Conservation (phyloP, 2,888 invertebrate genomes). For the Drosophila austrosaltans region DNA sequence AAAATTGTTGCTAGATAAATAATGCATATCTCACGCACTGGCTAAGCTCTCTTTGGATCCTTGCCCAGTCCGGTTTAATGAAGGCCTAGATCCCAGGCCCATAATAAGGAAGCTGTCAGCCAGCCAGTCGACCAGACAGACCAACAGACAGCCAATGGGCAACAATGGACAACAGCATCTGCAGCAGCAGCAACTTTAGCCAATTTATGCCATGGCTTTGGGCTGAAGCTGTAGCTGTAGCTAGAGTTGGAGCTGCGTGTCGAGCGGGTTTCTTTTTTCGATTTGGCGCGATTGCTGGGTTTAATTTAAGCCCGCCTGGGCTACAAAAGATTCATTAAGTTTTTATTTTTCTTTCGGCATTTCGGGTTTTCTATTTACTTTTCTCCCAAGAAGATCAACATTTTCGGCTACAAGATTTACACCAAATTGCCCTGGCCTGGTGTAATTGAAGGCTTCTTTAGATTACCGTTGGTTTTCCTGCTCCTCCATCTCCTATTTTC, state of each 20-base stretch:
- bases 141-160: background rate
- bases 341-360: slow-evolving; percentile 34
- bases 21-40: slow-evolving; percentile 83
- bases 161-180: slow-evolving; percentile 44
- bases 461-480: slow-evolving; percentile 37
- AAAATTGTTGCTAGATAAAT: slow-evolving; percentile 79
- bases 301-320: slow-evolving; percentile 63
- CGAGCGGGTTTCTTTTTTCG: slow-evolving; percentile 46
- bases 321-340: slow-evolving; percentile 70
- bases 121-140: background rate
- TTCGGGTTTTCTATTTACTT: slow-evolving; percentile 66
- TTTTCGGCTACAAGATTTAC: slow-evolving; percentile 62
- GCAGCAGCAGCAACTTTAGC: slow-evolving; percentile 62
- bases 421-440: slow-evolving; percentile 60
- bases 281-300: slow-evolving; percentile 70
- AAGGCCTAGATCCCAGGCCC: slow-evolving; percentile 72
- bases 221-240: slow-evolving; percentile 27
- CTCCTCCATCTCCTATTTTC: background rate
- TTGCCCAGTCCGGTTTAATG: slow-evolving; percentile 53
- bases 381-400: slow-evolving; percentile 68
- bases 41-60: slow-evolving; percentile 40
- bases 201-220: slow-evolving; percentile 65
- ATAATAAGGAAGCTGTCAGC: slow-evolving; percentile 53
- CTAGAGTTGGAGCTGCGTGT: slow-evolving; percentile 39
- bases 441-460: slow-evolving; percentile 30